Conservation (phyloP, 2,113 vertebrate genomes). For the Mormyrus iriodes region DNA sequence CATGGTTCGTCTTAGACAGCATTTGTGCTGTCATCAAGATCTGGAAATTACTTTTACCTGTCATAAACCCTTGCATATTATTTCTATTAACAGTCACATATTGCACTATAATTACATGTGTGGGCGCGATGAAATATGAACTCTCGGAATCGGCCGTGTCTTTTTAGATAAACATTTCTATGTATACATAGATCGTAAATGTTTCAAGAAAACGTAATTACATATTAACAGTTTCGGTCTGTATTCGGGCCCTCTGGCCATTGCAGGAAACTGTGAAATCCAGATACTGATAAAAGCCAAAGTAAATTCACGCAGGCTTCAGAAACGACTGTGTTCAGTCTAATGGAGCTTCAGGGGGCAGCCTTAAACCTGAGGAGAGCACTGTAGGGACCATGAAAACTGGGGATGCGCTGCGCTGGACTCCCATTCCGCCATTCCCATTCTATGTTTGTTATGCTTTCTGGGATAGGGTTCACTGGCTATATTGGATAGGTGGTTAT, state of each 20-base stretch:
- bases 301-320: conserved; percentile 38
- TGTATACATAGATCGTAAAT: conserved; percentile 30
- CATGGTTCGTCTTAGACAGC: not conserved
- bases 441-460: not conserved
- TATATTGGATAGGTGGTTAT: not conserved
- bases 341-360: not conserved
- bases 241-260: conserved; percentile 15
- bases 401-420: not conserved
- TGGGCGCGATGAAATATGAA: conserved; percentile 3
- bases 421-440: not conserved
- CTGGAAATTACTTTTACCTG: conserved; percentile 5
- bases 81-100: conserved; percentile 9
- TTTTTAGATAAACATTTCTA: conserved; percentile 14
- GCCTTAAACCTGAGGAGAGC: not conserved
- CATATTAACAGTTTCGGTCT: conserved; percentile 37
- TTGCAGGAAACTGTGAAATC: conserved; percentile 33
- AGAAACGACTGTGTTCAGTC: not conserved
- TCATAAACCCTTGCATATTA: not conserved
- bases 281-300: conserved; percentile 38
- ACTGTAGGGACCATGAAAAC: not conserved
- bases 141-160: not conserved
- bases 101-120: not conserved
- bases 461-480: not conserved
- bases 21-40: not conserved
- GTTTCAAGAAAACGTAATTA: conserved; percentile 37